These are phyloP conservation scores for Ochropacha duplaris DNA, from an alignment of 2,888 invertebrate species.

Conservation along the genomic window DNA sequence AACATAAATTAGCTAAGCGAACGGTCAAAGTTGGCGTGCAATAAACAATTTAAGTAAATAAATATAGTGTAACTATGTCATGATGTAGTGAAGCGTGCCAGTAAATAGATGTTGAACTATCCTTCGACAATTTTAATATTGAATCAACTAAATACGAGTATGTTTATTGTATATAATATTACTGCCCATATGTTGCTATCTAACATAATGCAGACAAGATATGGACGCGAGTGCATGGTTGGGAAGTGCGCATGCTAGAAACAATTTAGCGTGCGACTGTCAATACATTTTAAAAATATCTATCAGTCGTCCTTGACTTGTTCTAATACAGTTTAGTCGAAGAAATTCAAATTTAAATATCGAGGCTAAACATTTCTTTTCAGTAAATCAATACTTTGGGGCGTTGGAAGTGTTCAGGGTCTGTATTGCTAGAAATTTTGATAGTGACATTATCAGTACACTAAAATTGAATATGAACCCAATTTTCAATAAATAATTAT, in stretches of 20 bases:
- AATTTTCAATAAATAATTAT: too few relatives aligned
- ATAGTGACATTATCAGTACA: too few relatives aligned
- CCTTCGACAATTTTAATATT: neutral
- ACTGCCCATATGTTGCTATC: constrained; percentile 37
- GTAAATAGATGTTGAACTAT: neutral
- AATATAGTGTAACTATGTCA: neutral
- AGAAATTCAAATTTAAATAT: neutral
- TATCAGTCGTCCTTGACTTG: neutral
- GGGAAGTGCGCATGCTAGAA: constrained; percentile 10
- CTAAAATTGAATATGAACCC: too few relatives aligned
- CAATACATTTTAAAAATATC: neutral
- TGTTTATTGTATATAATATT: constrained; percentile 42
- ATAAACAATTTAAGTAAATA: neutral
- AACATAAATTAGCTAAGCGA: constrained; percentile 1
- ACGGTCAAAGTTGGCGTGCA: constrained; percentile 1
- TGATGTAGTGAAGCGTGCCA: neutral
- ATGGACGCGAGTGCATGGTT: constrained; percentile 36
- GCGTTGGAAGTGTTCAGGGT: too few relatives aligned
- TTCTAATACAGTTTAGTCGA: neutral
- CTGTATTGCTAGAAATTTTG: too few relatives aligned
- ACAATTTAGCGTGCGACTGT: constrained; percentile 8
- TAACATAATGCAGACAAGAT: constrained; percentile 46
- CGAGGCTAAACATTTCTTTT: neutral
- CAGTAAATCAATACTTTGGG: neutral
- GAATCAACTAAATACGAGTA: constrained; percentile 12